Conservation (phyloP, 1,140 invertebrate genomes). For the Drosophila mauritiana region DNA sequence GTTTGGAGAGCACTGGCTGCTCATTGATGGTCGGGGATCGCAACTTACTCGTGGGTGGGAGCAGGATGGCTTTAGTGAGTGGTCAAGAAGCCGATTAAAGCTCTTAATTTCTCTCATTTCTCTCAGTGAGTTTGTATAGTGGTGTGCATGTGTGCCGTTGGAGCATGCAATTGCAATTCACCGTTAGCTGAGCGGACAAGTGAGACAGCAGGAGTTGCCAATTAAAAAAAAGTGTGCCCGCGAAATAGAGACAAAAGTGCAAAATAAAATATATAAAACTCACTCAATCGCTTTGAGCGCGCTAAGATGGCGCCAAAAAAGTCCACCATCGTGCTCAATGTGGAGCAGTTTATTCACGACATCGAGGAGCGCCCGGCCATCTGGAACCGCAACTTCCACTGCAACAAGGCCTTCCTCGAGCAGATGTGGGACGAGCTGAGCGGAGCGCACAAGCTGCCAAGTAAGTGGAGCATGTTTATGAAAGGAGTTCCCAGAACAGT, state of each 20-base stretch:
- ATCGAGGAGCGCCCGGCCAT: constrained; percentile 82
- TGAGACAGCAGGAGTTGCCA: constrained; percentile 25
- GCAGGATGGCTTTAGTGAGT: neutral
- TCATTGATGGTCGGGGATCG: constrained; percentile 50
- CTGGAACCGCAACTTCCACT: constrained; percentile 84
- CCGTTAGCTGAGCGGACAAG: constrained; percentile 44
- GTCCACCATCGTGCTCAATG: constrained; percentile 82
- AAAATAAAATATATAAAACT: neutral
- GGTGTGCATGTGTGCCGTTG: constrained; percentile 14
- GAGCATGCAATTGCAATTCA: constrained; percentile 53
- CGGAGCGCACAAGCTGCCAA: constrained; percentile 75
- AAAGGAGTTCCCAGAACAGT: constrained; percentile 14
- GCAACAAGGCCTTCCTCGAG: constrained; percentile 83
- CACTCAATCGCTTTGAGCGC: constrained; percentile 6
- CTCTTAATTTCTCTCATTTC: constrained; percentile 27
- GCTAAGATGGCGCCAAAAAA: constrained; percentile 82
- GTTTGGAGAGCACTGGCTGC: constrained; percentile 12
- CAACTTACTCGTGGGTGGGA: constrained; percentile 27
- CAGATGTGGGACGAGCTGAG: constrained; percentile 84
- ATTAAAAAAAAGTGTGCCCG: constrained; percentile 25
- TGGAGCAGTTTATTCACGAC: constrained; percentile 84
- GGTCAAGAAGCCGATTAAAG: constrained; percentile 14
- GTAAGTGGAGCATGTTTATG: constrained; percentile 58
- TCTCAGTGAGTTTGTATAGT: constrained; percentile 15
- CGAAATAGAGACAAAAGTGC: constrained; percentile 21